phyloP scores from a whole-genome alignment of 1,140 invertebrate genomes.

The Ceratosolen fusciceps region DNA sequence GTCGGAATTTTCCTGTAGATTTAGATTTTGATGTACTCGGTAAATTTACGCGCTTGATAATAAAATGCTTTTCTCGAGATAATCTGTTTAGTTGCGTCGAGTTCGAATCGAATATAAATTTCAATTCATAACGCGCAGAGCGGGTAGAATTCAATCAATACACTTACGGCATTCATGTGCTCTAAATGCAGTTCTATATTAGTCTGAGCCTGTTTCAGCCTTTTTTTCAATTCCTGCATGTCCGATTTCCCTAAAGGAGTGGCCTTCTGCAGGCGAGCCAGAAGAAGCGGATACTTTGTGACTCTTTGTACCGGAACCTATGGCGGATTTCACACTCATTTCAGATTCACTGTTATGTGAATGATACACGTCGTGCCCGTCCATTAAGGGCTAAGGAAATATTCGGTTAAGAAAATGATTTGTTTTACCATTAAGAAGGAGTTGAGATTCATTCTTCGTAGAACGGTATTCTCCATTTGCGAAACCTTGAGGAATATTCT shows the following conservation, averaged over 20 bases:
- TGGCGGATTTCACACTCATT: too few relatives aligned
- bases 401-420: background rate
- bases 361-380: too few relatives aligned
- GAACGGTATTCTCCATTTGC: constrained; percentile 94
- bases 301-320: constrained; percentile 90
- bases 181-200: constrained; percentile 94
- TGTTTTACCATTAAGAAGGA: constrained; percentile 92
- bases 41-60: too few relatives aligned
- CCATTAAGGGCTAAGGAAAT: too few relatives aligned
- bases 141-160: too few relatives aligned
- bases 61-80: background rate
- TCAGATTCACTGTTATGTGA: constrained; percentile 26
- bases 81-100: too few relatives aligned
- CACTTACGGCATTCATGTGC: constrained; percentile 88
- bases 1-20: too few relatives aligned
- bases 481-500: constrained; percentile 95
- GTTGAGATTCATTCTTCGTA: constrained; percentile 95
- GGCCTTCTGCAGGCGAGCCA: constrained; percentile 92
- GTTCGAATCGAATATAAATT: too few relatives aligned
- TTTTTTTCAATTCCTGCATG: constrained; percentile 83
- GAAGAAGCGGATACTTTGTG: constrained; percentile 92
- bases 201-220: constrained; percentile 86
- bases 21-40: too few relatives aligned
- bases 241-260: constrained; percentile 76
- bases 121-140: too few relatives aligned